Evolutionary conservation across 2,888 invertebrate species (phyloP).

Genomic region (Tetranychus piercei): DNA sequence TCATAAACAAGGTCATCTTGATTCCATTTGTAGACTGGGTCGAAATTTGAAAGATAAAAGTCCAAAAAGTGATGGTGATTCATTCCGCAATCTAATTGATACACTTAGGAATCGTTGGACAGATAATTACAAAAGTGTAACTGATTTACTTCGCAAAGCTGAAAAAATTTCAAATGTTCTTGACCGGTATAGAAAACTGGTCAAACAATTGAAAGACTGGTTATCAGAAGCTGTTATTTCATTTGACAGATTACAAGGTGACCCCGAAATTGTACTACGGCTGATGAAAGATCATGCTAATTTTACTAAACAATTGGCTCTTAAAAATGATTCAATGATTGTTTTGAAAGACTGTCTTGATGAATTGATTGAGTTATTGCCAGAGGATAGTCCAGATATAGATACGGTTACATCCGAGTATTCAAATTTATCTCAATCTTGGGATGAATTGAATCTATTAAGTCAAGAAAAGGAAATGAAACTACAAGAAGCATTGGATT

Average conservation of each 20-base stretch:
- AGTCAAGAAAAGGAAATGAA: neutral
- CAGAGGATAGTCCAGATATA: conserved; percentile 25
- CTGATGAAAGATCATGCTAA: conserved; percentile 1
- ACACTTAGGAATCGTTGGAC: conserved; percentile 4
- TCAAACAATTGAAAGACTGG: neutral
- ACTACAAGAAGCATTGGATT: neutral
- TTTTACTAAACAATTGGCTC: neutral
- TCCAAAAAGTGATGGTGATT: neutral
- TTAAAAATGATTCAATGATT: neutral
- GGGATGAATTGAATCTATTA: neutral
- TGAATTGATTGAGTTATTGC: conserved; percentile 31
- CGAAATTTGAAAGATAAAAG: conserved; percentile 7
- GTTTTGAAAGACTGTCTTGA: neutral
- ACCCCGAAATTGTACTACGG: neutral
- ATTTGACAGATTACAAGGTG: neutral
- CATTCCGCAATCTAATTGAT: neutral
- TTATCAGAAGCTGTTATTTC: neutral
- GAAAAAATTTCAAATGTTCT: neutral
- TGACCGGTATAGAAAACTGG: neutral
- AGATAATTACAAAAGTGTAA: neutral
- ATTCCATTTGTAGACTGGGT: neutral
- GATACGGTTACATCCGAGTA: conserved; percentile 34
- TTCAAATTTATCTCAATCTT: conserved; percentile 38
- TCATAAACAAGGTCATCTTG: neutral
- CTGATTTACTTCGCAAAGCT: neutral